Evolutionary conservation across 2,888 invertebrate genomes (phyloP).

Genomic region (Herminia tarsipennalis): DNA sequence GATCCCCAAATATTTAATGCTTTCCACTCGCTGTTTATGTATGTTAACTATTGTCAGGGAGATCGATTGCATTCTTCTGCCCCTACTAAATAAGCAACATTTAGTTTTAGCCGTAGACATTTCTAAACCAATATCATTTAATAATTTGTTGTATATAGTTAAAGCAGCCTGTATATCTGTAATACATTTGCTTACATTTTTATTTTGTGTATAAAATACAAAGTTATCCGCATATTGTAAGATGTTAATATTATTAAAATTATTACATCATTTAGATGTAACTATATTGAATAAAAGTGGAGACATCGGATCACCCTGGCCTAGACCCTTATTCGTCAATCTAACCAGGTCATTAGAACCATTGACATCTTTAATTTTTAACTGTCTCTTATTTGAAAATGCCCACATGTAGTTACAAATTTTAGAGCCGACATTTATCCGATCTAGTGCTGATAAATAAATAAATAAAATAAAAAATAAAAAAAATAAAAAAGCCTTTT

Average conservation of each 20-base stretch:
- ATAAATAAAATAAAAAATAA: no score
- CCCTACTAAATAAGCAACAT: slow-evolving; percentile 24
- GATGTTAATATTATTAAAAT: slow-evolving; percentile 10
- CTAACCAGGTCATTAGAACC: no score
- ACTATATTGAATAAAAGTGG: slow-evolving; percentile 36
- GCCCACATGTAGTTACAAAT: no score
- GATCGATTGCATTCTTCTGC: neutral
- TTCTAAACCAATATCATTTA: slow-evolving; percentile 20
- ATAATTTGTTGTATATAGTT: neutral
- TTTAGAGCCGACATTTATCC: no score
- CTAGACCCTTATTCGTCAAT: slow-evolving; percentile 16
- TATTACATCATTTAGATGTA: slow-evolving; percentile 11
- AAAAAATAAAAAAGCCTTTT: no score
- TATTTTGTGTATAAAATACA: slow-evolving; percentile 20
- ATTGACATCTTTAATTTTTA: no score
- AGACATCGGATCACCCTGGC: slow-evolving; percentile 38
- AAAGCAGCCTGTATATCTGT: slow-evolving; percentile 6
- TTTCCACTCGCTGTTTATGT: neutral
- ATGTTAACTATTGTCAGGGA: slow-evolving; percentile 6
- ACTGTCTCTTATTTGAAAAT: no score
- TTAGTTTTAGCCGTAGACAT: slow-evolving; percentile 24
- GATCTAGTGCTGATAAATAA: no score
- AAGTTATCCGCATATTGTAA: slow-evolving; percentile 40
- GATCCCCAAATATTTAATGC: slow-evolving; percentile 16
- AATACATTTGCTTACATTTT: neutral